Evolutionary conservation across 2,888 invertebrate species (phyloP).

Genomic region (Caenorhabditis auriculariae): DNA sequence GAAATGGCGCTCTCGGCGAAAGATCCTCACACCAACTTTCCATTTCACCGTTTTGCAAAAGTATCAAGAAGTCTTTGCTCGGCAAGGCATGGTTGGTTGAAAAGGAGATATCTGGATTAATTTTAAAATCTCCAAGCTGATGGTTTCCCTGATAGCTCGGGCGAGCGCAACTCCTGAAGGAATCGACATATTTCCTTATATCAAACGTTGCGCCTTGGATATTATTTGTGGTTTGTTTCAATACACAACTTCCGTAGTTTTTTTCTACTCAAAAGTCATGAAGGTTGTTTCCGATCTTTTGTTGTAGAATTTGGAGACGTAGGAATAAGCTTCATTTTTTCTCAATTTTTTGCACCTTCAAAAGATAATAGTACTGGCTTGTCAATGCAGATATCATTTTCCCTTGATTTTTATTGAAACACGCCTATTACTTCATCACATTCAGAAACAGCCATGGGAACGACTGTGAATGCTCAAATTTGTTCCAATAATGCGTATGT

Average conservation of each 20-base stretch:
- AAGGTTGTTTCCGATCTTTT: too few relatives aligned
- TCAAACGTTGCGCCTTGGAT: conserved; percentile 68
- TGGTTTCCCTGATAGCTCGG: conserved; percentile 10
- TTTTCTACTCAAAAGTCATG: too few relatives aligned
- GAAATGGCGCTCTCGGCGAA: conserved; percentile 66
- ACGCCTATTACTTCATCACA: too few relatives aligned
- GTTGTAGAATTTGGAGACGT: too few relatives aligned
- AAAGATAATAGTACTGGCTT: background rate
- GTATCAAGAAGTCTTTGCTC: conserved; percentile 59
- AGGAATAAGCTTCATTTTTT: too few relatives aligned
- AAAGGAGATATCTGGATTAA: background rate
- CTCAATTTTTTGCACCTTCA: background rate
- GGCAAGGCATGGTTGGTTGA: conserved; percentile 8
- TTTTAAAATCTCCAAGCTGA: background rate
- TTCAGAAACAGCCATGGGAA: conserved; percentile 56
- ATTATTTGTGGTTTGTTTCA: conserved; percentile 56
- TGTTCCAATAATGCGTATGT: conserved; percentile 46
- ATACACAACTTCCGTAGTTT: too few relatives aligned
- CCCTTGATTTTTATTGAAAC: too few relatives aligned
- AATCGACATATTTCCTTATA: conserved; percentile 67
- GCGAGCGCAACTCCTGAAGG: conserved; percentile 6
- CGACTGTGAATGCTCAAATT: conserved; percentile 44
- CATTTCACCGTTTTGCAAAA: conserved; percentile 68
- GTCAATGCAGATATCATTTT: background rate
- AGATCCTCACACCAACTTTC: conserved; percentile 68